Conservation (phyloP, 2,888 invertebrate species). For the Ophion obscuratus region DNA sequence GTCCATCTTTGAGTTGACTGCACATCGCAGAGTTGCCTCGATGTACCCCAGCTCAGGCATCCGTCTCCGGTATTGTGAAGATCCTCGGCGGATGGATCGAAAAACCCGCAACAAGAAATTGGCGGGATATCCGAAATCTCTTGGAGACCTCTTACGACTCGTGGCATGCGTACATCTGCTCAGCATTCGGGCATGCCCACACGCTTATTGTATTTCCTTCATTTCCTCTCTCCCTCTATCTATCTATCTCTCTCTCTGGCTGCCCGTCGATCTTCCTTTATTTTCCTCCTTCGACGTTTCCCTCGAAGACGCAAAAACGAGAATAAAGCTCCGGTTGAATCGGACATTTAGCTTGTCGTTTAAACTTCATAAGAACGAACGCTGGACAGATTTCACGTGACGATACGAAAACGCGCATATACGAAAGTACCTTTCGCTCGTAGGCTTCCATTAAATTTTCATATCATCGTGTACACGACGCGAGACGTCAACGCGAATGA, state of each 20-base stretch:
- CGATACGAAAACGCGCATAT: constrained; percentile 21
- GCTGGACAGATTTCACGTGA: constrained; percentile 21
- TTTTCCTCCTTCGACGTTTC: constrained; percentile 11
- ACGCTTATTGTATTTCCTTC: constrained; percentile 21
- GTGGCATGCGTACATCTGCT: constrained; percentile 47
- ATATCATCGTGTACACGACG: constrained; percentile 13
- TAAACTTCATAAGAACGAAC: constrained; percentile 27
- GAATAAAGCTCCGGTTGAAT: constrained; percentile 19
- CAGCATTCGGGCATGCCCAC: constrained; percentile 28
- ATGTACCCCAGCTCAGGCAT: constrained; percentile 69
- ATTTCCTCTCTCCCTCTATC: neutral
- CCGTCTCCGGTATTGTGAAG: constrained; percentile 74
- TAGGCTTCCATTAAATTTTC: constrained; percentile 32
- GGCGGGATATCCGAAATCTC: constrained; percentile 79
- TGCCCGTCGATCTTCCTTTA: neutral
- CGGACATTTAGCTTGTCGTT: constrained; percentile 48
- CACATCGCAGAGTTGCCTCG: constrained; percentile 74
- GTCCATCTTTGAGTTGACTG: constrained; percentile 79
- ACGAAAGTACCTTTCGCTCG: neutral
- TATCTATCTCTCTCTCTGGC: constrained; percentile 10
- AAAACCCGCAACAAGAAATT: constrained; percentile 80
- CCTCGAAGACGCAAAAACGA: constrained; percentile 28
- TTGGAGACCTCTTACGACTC: constrained; percentile 68
- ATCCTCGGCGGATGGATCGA: constrained; percentile 77
- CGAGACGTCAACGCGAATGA: constrained; percentile 14